These are phyloP conservation scores for Zaprionus bogoriensis DNA, from an alignment of 2,888 invertebrate genomes.

Conservation along the genomic window DNA sequence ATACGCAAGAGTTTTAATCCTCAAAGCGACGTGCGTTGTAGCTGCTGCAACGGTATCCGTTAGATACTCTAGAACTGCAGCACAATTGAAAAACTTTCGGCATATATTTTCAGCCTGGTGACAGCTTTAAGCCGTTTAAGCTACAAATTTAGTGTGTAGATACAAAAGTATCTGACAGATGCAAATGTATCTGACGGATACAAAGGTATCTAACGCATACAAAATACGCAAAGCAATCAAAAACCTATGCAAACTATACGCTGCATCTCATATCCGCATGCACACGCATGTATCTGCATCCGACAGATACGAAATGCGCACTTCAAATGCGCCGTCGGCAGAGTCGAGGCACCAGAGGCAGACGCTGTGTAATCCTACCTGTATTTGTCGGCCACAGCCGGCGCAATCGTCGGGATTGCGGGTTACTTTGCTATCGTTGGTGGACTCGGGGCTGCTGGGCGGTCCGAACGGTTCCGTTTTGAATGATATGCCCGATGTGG, in stretches of 20 bases:
- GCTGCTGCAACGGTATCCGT: neutral
- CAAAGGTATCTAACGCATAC: neutral
- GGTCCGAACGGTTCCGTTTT: slow-evolving; percentile 83
- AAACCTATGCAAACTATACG: neutral
- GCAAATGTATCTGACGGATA: neutral
- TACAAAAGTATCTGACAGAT: neutral
- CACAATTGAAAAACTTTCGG: neutral
- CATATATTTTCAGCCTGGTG: neutral
- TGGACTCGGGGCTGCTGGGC: slow-evolving; percentile 83
- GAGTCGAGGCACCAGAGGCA: neutral
- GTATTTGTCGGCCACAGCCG: slow-evolving; percentile 93
- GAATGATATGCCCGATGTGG: slow-evolving; percentile 81
- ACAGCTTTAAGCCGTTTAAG: neutral
- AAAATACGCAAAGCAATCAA: neutral
- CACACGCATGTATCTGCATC: neutral
- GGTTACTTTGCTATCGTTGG: slow-evolving; percentile 80
- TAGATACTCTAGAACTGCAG: neutral
- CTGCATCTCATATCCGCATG: neutral
- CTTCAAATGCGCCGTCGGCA: slow-evolving; percentile 23
- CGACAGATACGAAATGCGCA: neutral
- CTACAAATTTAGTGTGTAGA: no score
- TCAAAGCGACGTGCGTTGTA: no score
- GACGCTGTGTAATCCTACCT: slow-evolving; percentile 72
- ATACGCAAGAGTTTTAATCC: no score
- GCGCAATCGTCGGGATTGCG: slow-evolving; percentile 86